Evolutionary conservation across 2,113 vertebrate genomes (phyloP).

Genomic region (Prunella himalayana): DNA sequence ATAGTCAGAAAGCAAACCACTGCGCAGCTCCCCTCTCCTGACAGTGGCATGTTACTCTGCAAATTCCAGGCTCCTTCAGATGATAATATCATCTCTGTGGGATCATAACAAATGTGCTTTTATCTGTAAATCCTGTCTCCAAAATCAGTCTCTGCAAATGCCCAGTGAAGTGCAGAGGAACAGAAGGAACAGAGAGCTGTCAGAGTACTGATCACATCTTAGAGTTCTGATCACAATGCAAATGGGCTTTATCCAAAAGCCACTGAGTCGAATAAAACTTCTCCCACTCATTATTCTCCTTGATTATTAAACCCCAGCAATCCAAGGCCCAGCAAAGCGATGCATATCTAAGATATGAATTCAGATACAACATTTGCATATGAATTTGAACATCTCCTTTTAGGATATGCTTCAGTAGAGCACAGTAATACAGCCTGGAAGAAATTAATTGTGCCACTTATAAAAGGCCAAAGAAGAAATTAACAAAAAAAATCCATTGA

Average conservation of each 20-base stretch:
- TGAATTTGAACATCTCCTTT: not conserved
- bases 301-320: not conserved
- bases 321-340: not conserved
- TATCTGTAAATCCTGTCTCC: not conserved
- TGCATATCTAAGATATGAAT: not conserved
- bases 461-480: not conserved
- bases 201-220: not conserved
- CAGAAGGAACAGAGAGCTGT: not conserved
- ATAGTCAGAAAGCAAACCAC: not conserved
- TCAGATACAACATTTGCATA: not conserved
- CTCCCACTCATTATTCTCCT: not conserved
- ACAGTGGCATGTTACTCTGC: not conserved
- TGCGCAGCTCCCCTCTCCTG: not conserved
- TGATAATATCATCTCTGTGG: not conserved
- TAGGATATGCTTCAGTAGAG: not conserved
- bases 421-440: not conserved
- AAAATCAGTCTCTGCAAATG: not conserved
- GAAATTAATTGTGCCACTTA: not conserved
- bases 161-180: not conserved
- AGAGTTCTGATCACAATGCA: not conserved
- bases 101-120: not conserved
- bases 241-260: not conserved
- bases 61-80: not conserved
- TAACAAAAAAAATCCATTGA: not conserved
- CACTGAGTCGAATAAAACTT: not conserved